Percentiles rank a stretch among this genome's conserved stretches.
phyloP scores from a whole-genome alignment of 2,888 invertebrate genomes.

The Patella ulyssiponensis region DNA sequence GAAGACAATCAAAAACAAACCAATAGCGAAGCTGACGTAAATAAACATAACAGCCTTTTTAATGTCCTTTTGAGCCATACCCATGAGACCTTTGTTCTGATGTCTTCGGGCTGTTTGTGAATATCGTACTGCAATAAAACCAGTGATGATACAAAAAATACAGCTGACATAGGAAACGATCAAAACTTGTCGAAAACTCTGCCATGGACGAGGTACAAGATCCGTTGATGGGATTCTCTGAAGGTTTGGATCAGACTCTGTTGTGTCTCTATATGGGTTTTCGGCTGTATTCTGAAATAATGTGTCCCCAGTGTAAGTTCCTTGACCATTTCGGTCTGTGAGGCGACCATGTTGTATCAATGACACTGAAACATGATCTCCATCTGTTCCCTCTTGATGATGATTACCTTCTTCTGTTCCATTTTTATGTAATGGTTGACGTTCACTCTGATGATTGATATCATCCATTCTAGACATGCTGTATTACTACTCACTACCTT shows the following conservation, averaged over 20 bases:
- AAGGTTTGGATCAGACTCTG: constrained; percentile 58
- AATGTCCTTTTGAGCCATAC: constrained; percentile 61
- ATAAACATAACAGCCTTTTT: constrained; percentile 55
- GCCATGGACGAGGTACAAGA: constrained; percentile 61
- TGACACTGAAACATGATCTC: constrained; percentile 43
- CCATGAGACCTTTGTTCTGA: constrained; percentile 63
- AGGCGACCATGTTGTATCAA: constrained; percentile 42
- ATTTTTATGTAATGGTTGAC: constrained; percentile 53
- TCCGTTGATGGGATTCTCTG: constrained; percentile 59
- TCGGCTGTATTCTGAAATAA: constrained; percentile 54
- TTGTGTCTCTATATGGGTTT: constrained; percentile 65
- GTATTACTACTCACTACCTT: too few species aligned
- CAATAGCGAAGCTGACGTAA: constrained; percentile 54
- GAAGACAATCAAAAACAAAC: constrained; percentile 45
- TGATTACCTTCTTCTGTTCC: constrained; percentile 32
- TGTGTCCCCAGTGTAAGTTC: constrained; percentile 52
- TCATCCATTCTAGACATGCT: constrained; percentile 23
- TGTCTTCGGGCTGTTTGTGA: constrained; percentile 56
- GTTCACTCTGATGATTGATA: constrained; percentile 39
- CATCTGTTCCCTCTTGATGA: constrained; percentile 40
- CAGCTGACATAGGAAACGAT: constrained; percentile 56
- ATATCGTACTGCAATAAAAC: constrained; percentile 56
- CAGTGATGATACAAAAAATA: constrained; percentile 54
- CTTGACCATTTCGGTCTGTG: constrained; percentile 31
- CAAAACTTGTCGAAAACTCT: constrained; percentile 59